Conservation (phyloP, 2,888 invertebrate genomes). For the Anthrax anthrax region DNA sequence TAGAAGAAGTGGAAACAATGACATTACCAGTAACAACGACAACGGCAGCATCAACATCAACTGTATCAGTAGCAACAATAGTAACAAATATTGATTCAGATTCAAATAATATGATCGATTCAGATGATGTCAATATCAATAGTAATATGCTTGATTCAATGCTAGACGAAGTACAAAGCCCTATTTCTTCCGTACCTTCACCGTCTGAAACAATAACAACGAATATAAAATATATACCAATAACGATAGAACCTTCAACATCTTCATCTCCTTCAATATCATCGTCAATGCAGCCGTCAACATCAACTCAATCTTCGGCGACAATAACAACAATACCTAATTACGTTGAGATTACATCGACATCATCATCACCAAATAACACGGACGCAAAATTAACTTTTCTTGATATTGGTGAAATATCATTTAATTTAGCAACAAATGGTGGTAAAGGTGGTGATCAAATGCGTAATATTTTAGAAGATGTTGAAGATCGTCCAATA, state of each 20-base stretch:
- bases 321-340: too few species aligned
- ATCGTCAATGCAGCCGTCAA: too few species aligned
- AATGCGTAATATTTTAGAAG: conserved; percentile 17
- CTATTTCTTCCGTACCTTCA: not conserved
- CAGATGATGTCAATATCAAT: not conserved
- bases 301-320: too few species aligned
- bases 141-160: conserved; percentile 15
- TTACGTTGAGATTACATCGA: too few species aligned
- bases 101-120: too few species aligned
- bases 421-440: not conserved
- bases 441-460: conserved; percentile 13
- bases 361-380: not conserved
- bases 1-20: not conserved
- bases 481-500: conserved; percentile 33
- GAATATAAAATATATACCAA: not conserved
- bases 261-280: not conserved
- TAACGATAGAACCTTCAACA: not conserved
- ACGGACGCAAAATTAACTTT: not conserved
- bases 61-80: too few species aligned
- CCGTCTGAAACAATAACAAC: not conserved
- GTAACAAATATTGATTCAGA: too few species aligned
- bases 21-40: not conserved
- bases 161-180: conserved; percentile 9
- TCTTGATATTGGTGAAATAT: not conserved
- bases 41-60: not conserved